Conservation (phyloP, 2,888 invertebrate species). For the Lapara coniferarum region DNA sequence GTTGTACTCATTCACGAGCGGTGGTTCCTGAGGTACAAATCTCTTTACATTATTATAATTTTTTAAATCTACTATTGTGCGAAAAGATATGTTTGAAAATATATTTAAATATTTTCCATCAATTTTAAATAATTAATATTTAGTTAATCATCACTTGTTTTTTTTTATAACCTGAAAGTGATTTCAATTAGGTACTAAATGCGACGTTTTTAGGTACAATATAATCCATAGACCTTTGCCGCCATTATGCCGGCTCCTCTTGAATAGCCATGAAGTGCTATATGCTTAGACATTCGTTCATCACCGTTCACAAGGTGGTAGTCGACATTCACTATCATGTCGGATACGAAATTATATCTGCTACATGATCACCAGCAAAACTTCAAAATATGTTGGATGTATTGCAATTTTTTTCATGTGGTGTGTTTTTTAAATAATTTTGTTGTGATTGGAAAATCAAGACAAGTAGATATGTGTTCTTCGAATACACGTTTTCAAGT, state of each 20-base stretch:
- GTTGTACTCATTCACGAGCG: conserved; percentile 21
- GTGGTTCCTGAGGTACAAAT: conserved; percentile 14
- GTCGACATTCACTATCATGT: no score
- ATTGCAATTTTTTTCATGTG: no score
- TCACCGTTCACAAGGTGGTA: no score
- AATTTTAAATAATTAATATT: background rate
- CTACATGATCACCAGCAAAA: background rate
- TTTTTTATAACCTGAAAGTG: no score
- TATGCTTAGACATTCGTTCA: no score
- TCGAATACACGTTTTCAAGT: conserved; percentile 10
- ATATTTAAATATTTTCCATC: background rate
- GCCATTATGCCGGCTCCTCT: no score
- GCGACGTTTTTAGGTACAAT: no score
- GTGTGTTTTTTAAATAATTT: background rate
- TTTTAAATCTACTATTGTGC: conserved; percentile 19
- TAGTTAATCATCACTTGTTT: background rate
- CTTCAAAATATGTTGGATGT: background rate
- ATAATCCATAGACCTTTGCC: no score
- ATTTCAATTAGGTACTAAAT: no score
- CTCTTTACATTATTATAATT: background rate
- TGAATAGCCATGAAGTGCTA: no score
- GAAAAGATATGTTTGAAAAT: conserved; percentile 18
- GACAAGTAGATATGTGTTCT: conserved; percentile 8
- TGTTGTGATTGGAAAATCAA: background rate
- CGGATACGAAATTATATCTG: no score